Conservation (phyloP, 2,888 invertebrate species). For the Keiferia lycopersicella region DNA sequence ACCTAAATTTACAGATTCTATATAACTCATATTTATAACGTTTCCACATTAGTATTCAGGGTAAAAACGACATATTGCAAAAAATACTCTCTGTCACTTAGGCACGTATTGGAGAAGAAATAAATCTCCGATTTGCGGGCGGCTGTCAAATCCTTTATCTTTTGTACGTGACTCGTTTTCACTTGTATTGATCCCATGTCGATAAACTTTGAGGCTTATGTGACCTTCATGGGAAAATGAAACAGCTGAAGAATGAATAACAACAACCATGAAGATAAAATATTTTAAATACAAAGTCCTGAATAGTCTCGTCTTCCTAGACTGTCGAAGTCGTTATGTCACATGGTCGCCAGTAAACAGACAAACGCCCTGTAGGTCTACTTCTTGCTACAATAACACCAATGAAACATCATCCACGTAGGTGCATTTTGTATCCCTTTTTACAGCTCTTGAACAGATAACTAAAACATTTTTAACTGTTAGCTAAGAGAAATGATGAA, state of each 20-base stretch:
- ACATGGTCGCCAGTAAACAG: no score
- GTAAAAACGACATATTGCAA: slow-evolving; percentile 4
- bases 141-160: slow-evolving; percentile 15
- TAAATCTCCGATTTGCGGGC: slow-evolving; percentile 14
- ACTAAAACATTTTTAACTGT: no score
- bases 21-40: not conserved
- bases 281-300: no score
- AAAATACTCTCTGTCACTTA: not conserved
- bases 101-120: slow-evolving; percentile 4
- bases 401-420: no score
- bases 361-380: no score
- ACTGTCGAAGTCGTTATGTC: no score
- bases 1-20: no score
- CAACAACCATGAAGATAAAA: not conserved
- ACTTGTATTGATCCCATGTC: not conserved
- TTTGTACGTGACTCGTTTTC: slow-evolving; percentile 9
- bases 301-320: no score
- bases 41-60: slow-evolving; percentile 3
- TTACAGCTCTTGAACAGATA: no score
- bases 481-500: no score
- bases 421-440: no score
- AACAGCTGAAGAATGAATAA: not conserved
- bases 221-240: not conserved
- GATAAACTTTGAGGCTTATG: not conserved
- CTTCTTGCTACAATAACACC: no score